Conservation (phyloP, 2,113 vertebrate species). For the Platysteira castanea region DNA sequence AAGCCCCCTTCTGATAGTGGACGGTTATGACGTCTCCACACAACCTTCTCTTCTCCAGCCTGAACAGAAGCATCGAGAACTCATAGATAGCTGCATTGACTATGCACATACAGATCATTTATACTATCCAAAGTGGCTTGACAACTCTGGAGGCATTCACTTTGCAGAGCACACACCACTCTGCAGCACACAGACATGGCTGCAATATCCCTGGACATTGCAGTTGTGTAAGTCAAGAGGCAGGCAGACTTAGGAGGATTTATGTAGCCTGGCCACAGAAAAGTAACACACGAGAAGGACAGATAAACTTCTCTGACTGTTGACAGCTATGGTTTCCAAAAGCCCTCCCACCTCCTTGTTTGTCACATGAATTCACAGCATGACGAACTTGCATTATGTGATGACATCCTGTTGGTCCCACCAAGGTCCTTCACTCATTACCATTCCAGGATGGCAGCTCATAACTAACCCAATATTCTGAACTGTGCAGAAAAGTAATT, state of each 20-base stretch:
- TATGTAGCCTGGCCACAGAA: background rate
- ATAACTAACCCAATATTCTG: background rate
- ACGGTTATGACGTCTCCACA: background rate
- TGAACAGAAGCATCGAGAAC: background rate
- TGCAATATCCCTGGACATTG: background rate
- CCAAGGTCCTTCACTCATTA: background rate
- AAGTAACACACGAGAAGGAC: background rate
- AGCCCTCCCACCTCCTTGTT: background rate
- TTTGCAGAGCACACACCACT: background rate
- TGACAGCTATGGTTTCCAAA: background rate
- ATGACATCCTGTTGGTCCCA: background rate
- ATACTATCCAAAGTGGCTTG: background rate
- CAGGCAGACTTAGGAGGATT: background rate
- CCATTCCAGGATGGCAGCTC: background rate
- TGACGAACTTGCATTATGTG: background rate
- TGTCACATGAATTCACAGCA: background rate
- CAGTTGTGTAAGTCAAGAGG: background rate
- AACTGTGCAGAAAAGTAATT: background rate
- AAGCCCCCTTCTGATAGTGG: background rate
- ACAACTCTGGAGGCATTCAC: background rate
- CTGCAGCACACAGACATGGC: background rate
- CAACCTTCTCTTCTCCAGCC: background rate
- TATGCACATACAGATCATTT: background rate
- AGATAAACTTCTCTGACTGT: background rate
- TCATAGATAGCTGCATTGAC: background rate